Percentiles rank a stretch among this genome's conserved stretches.
Conservation (phyloP, 1,140 invertebrate species). For the Tribolium madens region DNA sequence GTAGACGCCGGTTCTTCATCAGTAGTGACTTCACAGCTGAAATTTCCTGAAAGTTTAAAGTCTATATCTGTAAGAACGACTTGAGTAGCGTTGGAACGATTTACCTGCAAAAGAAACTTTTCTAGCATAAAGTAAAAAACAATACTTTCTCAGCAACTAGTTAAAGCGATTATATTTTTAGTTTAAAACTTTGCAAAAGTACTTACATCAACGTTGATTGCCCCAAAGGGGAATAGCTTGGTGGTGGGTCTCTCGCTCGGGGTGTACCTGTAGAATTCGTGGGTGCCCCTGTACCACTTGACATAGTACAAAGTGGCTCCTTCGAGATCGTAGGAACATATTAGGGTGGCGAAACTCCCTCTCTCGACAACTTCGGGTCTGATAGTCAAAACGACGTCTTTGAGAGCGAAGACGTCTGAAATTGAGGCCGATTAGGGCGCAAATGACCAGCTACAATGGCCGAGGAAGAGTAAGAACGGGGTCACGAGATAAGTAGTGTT, state of each 20-base stretch:
- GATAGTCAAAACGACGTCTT: constrained; percentile 67
- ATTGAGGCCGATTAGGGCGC: constrained; percentile 38
- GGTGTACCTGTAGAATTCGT: constrained; percentile 80
- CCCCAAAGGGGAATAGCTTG: constrained; percentile 76
- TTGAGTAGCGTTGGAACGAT: constrained; percentile 79
- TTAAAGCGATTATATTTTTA: too few relatives aligned
- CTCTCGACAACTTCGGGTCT: constrained; percentile 73
- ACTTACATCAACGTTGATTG: constrained; percentile 81
- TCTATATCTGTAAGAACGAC: constrained; percentile 79
- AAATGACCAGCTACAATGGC: constrained; percentile 18
- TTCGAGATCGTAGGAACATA: constrained; percentile 79
- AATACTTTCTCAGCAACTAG: too few relatives aligned
- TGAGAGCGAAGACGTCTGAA: constrained; percentile 64
- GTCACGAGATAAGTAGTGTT: constrained; percentile 15
- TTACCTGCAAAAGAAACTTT: constrained; percentile 70
- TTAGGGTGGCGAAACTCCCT: constrained; percentile 68
- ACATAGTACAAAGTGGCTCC: constrained; percentile 78
- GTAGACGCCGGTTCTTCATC: constrained; percentile 83
- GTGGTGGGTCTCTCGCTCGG: constrained; percentile 74
- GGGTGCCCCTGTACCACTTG: constrained; percentile 82
- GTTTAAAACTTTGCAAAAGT: too few relatives aligned
- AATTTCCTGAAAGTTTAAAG: constrained; percentile 81
- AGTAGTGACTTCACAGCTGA: constrained; percentile 88
- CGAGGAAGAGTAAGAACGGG: constrained; percentile 14
- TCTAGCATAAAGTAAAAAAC: not conserved